Evolutionary conservation across 2,888 invertebrate species (phyloP).

Genomic region (Phortica okadai): DNA sequence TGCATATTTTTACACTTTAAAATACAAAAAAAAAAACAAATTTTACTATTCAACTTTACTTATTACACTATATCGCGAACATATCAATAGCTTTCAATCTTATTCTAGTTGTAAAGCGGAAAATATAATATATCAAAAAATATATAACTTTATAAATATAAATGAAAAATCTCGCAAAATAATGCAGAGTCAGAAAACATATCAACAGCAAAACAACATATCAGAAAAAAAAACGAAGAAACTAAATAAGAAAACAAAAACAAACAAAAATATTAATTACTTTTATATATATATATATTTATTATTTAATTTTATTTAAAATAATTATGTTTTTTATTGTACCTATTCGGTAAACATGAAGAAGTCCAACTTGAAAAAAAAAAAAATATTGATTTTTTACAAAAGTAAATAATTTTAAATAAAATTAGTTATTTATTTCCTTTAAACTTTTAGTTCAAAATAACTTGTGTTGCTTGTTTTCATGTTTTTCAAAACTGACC

Average conservation of each 20-base stretch:
- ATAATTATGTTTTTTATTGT: background rate
- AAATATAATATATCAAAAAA: conserved; percentile 19
- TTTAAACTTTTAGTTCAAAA: background rate
- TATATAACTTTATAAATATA: conserved; percentile 37
- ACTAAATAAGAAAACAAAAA: background rate
- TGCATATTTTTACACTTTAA: conserved; percentile 49
- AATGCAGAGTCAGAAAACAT: background rate
- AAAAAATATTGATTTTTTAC: background rate
- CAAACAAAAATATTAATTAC: background rate
- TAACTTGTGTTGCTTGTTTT: conserved; percentile 61
- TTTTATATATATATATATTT: conserved; percentile 2
- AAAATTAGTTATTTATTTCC: background rate
- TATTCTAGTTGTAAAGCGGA: conserved; percentile 41
- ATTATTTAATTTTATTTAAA: conserved; percentile 1
- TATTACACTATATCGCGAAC: conserved; percentile 52
- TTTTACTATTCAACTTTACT: conserved; percentile 38
- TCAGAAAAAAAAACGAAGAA: conserved; percentile 29
- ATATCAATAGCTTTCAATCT: conserved; percentile 52
- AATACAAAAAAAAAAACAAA: conserved; percentile 43
- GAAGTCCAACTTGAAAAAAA: background rate
- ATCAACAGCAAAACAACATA: conserved; percentile 48
- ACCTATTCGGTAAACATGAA: too few species aligned
- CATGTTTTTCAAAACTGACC: conserved; percentile 64
- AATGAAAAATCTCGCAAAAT: conserved; percentile 34
- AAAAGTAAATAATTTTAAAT: background rate